Evolutionary conservation across 2,888 invertebrate species (phyloP).

Genomic region (Catocala fraxini): DNA sequence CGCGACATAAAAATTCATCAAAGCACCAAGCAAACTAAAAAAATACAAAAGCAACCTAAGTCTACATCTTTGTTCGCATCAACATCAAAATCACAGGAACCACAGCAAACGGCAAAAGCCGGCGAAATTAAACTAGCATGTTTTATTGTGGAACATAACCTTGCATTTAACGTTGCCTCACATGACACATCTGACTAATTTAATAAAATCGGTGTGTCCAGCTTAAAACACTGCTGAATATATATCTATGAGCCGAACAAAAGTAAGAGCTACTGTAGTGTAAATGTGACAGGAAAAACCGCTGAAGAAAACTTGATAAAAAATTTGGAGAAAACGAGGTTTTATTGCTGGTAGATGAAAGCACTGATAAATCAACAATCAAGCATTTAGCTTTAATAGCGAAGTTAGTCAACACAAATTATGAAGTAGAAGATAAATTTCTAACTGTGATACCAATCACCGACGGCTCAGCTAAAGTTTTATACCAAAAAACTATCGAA

Average conservation of each 20-base stretch:
- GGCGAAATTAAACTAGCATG: conserved; percentile 3
- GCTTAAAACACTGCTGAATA: conserved; percentile 42
- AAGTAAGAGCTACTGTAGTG: conserved; percentile 39
- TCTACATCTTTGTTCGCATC: no score
- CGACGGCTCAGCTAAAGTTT: conserved; percentile 41
- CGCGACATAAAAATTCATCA: no score
- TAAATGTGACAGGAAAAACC: conserved; percentile 19
- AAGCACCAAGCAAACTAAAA: no score
- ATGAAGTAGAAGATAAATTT: conserved; percentile 47
- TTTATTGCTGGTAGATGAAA: conserved; percentile 42
- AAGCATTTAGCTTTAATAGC: conserved; percentile 45
- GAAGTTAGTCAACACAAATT: conserved; percentile 24
- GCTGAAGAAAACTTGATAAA: conserved; percentile 21
- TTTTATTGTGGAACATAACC: conserved; percentile 4
- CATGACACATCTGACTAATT: conserved; percentile 42
- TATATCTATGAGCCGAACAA: conserved; percentile 34
- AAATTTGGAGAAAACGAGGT: conserved; percentile 38
- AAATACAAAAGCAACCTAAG: no score
- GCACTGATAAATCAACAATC: conserved; percentile 33
- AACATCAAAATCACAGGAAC: no score
- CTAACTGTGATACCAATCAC: conserved; percentile 45
- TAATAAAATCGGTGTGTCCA: conserved; percentile 31
- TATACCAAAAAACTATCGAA: conserved; percentile 32
- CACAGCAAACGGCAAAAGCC: not conserved
- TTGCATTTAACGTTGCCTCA: conserved; percentile 23